Conservation (phyloP, 2,797 vertebrate species). For the Phyllotis vaccarum region DNA sequence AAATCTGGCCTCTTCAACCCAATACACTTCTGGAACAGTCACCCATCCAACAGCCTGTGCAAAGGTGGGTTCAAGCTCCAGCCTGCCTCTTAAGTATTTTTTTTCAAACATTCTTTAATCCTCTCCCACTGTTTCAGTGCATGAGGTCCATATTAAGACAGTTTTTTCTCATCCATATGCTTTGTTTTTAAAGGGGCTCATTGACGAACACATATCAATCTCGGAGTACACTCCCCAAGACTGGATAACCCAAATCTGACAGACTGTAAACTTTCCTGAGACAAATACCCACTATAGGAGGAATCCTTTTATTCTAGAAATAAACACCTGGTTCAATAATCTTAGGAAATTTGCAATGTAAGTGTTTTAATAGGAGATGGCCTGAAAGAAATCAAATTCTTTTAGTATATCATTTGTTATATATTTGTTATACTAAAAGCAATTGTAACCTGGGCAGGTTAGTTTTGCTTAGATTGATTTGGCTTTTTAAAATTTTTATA, state of each 20-base stretch:
- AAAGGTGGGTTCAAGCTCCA: background rate
- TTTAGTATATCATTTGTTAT: background rate
- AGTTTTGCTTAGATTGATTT: background rate
- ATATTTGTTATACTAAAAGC: background rate
- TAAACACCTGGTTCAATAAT: background rate
- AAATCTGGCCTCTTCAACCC: background rate
- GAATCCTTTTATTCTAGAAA: background rate
- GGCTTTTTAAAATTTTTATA: background rate
- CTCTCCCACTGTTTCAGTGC: background rate
- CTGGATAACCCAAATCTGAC: background rate
- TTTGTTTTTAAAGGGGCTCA: background rate
- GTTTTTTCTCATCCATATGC: background rate
- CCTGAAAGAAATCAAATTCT: background rate
- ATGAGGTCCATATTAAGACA: background rate
- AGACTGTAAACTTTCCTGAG: background rate
- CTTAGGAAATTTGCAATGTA: background rate
- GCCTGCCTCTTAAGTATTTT: background rate
- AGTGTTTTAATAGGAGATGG: background rate
- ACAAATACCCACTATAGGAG: background rate
- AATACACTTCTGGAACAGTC: background rate
- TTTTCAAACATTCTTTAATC: background rate
- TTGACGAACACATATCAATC: background rate
- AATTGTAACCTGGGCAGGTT: background rate
- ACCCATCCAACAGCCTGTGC: background rate
- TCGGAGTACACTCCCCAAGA: background rate